Evolutionary conservation across 2,888 invertebrate genomes (phyloP).

Genomic region (Norana najaformis): DNA sequence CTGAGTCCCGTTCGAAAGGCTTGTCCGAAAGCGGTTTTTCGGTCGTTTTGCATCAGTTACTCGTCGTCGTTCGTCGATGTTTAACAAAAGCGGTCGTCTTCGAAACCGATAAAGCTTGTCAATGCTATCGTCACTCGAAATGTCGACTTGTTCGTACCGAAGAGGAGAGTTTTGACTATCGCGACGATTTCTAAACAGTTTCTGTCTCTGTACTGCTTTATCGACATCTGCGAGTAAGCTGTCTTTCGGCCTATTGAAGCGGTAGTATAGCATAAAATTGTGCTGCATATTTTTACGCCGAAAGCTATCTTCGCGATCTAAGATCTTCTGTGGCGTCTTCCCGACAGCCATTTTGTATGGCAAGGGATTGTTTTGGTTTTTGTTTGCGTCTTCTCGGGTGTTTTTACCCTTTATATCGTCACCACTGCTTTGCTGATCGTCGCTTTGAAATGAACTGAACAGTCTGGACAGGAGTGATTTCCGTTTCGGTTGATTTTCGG

Average conservation of each 20-base stretch:
- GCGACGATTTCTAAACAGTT: not conserved
- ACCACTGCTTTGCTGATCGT: not conserved
- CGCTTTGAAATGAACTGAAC: not conserved
- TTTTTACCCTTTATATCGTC: not conserved
- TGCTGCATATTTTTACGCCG: no score
- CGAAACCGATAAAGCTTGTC: not conserved
- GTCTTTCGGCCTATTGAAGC: not conserved
- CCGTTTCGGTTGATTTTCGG: no score
- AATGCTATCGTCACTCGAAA: not conserved
- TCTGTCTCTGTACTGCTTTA: not conserved
- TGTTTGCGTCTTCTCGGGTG: not conserved
- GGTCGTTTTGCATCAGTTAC: conserved; percentile 4
- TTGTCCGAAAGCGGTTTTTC: not conserved
- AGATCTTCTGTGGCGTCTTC: not conserved
- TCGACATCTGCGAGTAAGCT: not conserved
- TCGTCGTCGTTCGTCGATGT: not conserved
- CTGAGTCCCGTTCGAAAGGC: not conserved
- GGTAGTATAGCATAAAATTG: not conserved
- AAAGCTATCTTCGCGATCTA: no score
- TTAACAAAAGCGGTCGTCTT: not conserved
- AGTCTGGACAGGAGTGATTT: not conserved
- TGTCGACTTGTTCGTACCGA: not conserved
- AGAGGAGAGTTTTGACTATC: not conserved
- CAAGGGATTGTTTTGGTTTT: not conserved
- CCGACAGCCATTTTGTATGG: not conserved